Conservation (phyloP, 2,113 vertebrate species). For the Paramormyrops kingsleyae region DNA sequence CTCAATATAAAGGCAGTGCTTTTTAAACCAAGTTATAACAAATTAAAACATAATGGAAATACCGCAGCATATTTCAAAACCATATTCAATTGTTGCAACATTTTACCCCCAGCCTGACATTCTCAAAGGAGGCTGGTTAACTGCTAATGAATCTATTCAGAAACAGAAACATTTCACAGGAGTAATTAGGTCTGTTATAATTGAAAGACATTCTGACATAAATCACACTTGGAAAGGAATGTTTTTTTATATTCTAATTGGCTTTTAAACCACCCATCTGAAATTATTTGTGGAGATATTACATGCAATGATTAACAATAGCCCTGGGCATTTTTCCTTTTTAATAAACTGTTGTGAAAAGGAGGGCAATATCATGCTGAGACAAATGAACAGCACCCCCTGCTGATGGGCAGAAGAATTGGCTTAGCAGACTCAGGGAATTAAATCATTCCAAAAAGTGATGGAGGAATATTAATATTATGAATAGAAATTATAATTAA, state of each 20-base stretch:
- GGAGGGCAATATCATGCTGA: neutral
- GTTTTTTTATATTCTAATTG: neutral
- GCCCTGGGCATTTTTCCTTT: neutral
- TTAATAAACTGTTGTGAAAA: neutral
- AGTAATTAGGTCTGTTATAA: neutral
- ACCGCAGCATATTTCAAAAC: neutral
- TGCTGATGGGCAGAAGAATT: constrained; percentile 1
- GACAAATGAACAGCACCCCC: neutral
- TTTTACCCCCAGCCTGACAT: neutral
- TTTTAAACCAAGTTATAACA: neutral
- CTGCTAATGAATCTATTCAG: neutral
- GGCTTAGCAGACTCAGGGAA: neutral
- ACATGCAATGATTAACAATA: neutral
- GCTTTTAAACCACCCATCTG: neutral
- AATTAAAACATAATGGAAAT: neutral
- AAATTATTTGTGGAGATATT: neutral
- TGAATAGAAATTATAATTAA: neutral
- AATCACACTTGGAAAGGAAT: neutral
- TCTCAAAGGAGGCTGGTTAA: neutral
- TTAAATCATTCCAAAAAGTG: neutral
- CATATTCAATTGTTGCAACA: neutral
- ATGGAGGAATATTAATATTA: neutral
- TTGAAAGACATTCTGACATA: neutral
- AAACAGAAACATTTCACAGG: neutral
- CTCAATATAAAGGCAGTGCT: neutral